Evolutionary conservation across 2,797 vertebrate genomes (phyloP), one percentile per base, ranked within the genome.

Genomic region (Perdix hodgsoniae): DNA sequence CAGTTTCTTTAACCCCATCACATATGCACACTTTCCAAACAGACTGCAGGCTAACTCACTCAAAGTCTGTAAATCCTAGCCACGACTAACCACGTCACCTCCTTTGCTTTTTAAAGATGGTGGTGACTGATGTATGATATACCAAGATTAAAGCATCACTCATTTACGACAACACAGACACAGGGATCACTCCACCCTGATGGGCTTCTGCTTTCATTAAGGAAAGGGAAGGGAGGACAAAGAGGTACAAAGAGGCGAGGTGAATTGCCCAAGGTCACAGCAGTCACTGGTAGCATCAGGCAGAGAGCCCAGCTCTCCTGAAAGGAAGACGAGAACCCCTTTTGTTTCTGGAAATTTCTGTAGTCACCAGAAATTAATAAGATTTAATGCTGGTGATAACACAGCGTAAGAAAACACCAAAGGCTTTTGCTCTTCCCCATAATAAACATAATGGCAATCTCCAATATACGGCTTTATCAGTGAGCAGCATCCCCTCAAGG

Each of bases 241-340:
- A 96, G 86, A 96, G 82, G 73, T 21, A 95, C 92, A 94, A 84
- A 96, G 94, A 96, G 93, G 94, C 95, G 95, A 96, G 81, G 91
- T 87, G 88, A 96, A 93, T 96, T 96, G 94, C 91, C 94, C 87
- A 96, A 97, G 93, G 93, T 91, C 89, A 92, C 80, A 91, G 83
- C 76, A 80, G 77, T 90, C 92, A 93, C 86, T 33, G 71, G 71
- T 26, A 94, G 74, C 50, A 49, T 1, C 64, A 42, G 13, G 39
- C 90, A 50, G 75, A 92, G 83, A 70, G 17, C 18, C 4, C 5
- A 39, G 16, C 23, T 60, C 45, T 72, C 63, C 69, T 65, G 33
- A 74, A 83, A 83, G 66, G 31, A 78, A 74, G 54, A 24, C 47
- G 37, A 91, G 37, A 83, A 9, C 27, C 18, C 18, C 17, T 76